These are phyloP conservation scores for Drosophila truncata DNA, from an alignment of 1,140 invertebrate genomes.

Conservation along the genomic window DNA sequence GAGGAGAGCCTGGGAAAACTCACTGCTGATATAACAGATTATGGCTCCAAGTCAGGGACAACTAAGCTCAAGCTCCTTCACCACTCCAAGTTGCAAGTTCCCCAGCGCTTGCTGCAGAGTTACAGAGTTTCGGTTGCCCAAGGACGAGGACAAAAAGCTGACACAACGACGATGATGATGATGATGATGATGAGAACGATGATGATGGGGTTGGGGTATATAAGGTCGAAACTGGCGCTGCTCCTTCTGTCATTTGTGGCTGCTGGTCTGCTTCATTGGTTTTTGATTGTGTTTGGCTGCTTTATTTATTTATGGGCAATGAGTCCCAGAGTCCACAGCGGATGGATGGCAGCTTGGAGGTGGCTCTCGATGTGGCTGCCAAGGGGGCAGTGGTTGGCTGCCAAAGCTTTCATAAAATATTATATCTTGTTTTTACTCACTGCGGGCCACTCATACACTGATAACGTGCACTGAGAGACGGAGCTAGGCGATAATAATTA, in stretches of 20 bases:
- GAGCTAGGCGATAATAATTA: no score
- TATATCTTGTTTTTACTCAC: constrained; percentile 69
- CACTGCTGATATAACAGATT: constrained; percentile 9
- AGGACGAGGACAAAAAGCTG: constrained; percentile 33
- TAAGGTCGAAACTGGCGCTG: constrained; percentile 19
- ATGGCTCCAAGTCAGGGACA: constrained; percentile 28
- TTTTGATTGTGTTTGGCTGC: constrained; percentile 81
- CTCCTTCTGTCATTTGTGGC: constrained; percentile 71
- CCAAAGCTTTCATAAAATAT: constrained; percentile 73
- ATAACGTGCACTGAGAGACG: constrained; percentile 2
- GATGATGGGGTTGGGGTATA: constrained; percentile 11
- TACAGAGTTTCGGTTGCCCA: constrained; percentile 11
- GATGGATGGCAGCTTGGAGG: not conserved
- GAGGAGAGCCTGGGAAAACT: not conserved
- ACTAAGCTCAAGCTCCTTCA: constrained; percentile 3
- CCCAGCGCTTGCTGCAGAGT: not conserved
- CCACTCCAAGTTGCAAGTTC: not conserved
- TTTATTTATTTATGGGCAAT: constrained; percentile 79
- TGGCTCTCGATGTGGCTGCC: not conserved
- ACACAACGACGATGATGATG: constrained; percentile 26
- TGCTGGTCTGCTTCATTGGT: constrained; percentile 77
- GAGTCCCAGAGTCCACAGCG: constrained; percentile 21
- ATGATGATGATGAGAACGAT: constrained; percentile 24
- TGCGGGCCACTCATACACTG: constrained; percentile 22
- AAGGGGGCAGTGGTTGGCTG: constrained; percentile 15